Evolutionary conservation across 2,888 invertebrate species (phyloP).

Genomic region (Euclidia mi): DNA sequence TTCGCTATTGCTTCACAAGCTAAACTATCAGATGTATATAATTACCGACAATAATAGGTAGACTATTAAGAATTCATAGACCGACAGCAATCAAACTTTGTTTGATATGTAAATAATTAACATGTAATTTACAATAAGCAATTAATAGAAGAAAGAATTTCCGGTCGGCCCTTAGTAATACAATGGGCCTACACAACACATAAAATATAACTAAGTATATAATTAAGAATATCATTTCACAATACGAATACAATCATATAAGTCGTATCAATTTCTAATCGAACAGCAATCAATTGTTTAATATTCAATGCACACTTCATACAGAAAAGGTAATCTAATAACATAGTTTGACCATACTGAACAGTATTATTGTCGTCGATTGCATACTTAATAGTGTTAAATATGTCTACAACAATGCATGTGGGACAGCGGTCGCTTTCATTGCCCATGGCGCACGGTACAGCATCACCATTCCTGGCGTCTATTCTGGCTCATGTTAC

Average conservation of each 20-base stretch:
- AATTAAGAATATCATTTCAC: neutral
- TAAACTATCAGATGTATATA: too few species aligned
- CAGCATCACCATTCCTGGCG: conserved; percentile 61
- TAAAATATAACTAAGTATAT: neutral
- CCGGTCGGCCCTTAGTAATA: neutral
- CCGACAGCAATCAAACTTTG: neutral
- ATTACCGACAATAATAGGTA: too few species aligned
- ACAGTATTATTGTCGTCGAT: conserved; percentile 52
- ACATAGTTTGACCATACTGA: conserved; percentile 61
- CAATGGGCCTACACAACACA: neutral
- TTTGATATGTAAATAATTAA: neutral
- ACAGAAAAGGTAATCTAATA: conserved; percentile 62
- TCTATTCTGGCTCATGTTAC: conserved; percentile 54
- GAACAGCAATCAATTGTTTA: conserved; percentile 47
- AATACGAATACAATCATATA: conserved; percentile 8
- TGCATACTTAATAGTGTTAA: conserved; percentile 53
- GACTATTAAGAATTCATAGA: neutral
- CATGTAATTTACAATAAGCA: neutral
- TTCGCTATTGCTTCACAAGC: neutral
- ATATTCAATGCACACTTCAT: conserved; percentile 52
- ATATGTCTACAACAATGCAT: conserved; percentile 60
- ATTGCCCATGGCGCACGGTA: conserved; percentile 56
- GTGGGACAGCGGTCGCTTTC: conserved; percentile 68
- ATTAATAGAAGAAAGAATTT: too few species aligned
- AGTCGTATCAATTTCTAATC: conserved; percentile 52